Base-by-base conservation (phyloP, 1,140 invertebrate species). In the Papilio xuthus region DNA sequence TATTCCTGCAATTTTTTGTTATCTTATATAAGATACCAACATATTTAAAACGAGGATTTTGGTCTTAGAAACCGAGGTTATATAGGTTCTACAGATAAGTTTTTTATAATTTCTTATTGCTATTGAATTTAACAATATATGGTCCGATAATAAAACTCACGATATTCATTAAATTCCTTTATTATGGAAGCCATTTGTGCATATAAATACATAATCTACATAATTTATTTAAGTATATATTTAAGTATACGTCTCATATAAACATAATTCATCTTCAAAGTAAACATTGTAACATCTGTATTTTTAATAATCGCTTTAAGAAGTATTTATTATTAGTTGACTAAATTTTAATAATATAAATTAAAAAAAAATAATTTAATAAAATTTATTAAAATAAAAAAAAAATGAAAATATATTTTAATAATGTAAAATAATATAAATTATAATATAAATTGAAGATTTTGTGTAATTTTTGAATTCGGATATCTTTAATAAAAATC, bases 401-500 rank as follows among this genome's bases (percentile, higher is more conserved):
- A n/a, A n/a, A n/a, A n/a, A n/a, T n/a, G n/a, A n/a, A n/a, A n/a
- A n/a, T n/a, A n/a, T n/a, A n/a, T n/a, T n/a, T n/a, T n/a, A n/a
- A n/a, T n/a, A n/a, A n/a, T n/a, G n/a, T n/a, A n/a, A n/a, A n/a
- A n/a, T n/a, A n/a, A n/a, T n/a, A n/a, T n/a, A n/a, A n/a, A n/a
- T n/a, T n/a, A n/a, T n/a, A n/a, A n/a, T n/a, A 50, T 13, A 13
- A 47, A 13, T 28, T 28, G 20, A 12, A 63, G 9, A 63, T 56
- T 56, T 56, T n/a, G n/a, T n/a, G n/a, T 23, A 56, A 60, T 13
- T 60, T 26, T 2, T 26, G 23, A 13, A 26, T 26, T 13, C 4
- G 12, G 56, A 60, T 13, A 4, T 75, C 78, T 41, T 50, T 63
- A 73, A 78, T 70, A 50, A 78, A 85, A 84, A 83, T 82, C 75